phyloP scores from a whole-genome alignment of 1,140 invertebrate genomes.

The Colletes gigas region DNA sequence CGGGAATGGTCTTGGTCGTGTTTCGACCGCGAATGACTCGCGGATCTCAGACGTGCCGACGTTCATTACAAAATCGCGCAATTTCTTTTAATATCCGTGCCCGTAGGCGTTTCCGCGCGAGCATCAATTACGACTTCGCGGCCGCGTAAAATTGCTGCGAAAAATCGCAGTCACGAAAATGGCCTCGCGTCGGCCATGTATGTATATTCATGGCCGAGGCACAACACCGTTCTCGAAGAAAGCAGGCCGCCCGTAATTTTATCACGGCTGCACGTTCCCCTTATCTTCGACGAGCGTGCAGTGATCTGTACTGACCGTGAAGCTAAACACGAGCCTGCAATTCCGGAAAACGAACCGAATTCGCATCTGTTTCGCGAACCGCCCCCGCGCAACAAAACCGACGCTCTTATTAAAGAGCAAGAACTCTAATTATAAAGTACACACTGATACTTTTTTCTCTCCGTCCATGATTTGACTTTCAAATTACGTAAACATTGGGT shows the following conservation, averaged over 20 bases:
- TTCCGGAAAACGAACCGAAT: not conserved
- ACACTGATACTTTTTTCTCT: too few relatives aligned
- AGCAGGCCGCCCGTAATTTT: conserved; percentile 9
- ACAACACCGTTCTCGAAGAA: not conserved
- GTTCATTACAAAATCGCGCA: conserved; percentile 1
- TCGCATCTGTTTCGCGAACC: too few relatives aligned
- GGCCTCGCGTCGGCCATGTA: not conserved
- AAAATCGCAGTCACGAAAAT: conserved; percentile 7
- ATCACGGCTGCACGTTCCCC: not conserved
- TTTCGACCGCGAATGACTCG: too few relatives aligned
- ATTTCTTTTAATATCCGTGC: not conserved
- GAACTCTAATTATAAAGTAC: too few relatives aligned
- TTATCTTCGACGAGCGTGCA: not conserved
- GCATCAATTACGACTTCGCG: conserved; percentile 25
- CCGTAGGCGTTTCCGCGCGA: not conserved
- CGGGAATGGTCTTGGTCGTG: too few relatives aligned
- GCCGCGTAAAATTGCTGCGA: conserved; percentile 29
- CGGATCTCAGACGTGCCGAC: not conserved
- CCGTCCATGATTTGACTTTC: too few relatives aligned
- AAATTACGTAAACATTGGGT: too few relatives aligned
- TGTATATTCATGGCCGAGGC: conserved; percentile 18
- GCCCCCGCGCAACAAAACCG: too few relatives aligned
- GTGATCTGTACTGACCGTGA: conserved; percentile 8
- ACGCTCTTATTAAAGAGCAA: too few relatives aligned
- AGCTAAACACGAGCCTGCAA: not conserved